Base-by-base conservation (phyloP, 2,888 invertebrate species). In the Synanthedon vespiformis region DNA sequence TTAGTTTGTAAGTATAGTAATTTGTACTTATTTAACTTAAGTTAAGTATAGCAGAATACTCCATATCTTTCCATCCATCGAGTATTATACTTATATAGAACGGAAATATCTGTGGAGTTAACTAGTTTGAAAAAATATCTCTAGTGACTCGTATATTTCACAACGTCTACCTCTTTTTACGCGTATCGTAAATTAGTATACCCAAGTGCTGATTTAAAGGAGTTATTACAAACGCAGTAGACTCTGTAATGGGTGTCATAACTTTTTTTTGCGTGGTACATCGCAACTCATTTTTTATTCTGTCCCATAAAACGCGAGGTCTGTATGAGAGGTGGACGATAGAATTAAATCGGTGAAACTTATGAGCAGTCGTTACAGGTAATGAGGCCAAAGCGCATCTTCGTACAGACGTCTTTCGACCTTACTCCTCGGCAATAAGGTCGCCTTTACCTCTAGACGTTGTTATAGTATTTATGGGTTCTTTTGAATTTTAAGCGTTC, bases 271-370 rank as follows among this genome's bases (percentile, higher is more conserved):
- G 44, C 44, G 13, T 8, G 13, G 6, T 44, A 44, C 14, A n/a
- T 44, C 53, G 58, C 54, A 52, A 49, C 54, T 53, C 54, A 55
- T 52, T 55, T 66, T 67, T 71, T 67, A 63, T 64, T 64, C 52
- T 49, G 40, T 34, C 57, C 63, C 67, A 59, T 70, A 63, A 68
- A 69, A 54, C 59, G 61, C 51, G 18, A 48, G 22, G 48, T 16
- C 54, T 55, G 64, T 67, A 72, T 74, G 73, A 72, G 67, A 59
- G 62, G 70, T 68, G 65, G 55, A 57, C 64, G 62, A 70, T 67
- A 61, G 70, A 68, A 75, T 74, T 70, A 74, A 73, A 77, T 70
- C 65, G 67, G 58, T 58, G 53, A 65, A 67, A 72, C 71, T 74
- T 71, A 74, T 64, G 63, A 62, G 61, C 65, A 53, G 57, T 67